A percentile compares a stretch with the other conserved stretches of the same genome.
Evolutionary conservation across 1,140 invertebrate genomes (phyloP).

Genomic region (Dryas iulia): DNA sequence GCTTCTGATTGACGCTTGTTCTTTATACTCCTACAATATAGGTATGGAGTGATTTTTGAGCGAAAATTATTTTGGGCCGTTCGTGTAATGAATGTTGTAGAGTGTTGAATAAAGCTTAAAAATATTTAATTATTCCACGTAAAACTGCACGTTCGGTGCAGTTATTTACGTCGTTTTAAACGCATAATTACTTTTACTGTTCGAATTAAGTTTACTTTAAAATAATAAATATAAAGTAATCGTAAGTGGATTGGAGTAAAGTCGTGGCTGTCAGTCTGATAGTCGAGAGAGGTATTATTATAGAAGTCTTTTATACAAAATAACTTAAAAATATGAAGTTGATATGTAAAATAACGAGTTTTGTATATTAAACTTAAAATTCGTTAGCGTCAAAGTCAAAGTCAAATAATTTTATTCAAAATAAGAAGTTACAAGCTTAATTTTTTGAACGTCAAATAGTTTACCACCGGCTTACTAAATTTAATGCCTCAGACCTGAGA

Average conservation of each 20-base stretch:
- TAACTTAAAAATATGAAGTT: too few relatives aligned
- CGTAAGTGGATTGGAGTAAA: background rate
- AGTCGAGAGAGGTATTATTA: background rate
- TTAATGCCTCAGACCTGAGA: too few relatives aligned
- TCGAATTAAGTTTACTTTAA: background rate
- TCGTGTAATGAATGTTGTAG: slow-evolving; percentile 1
- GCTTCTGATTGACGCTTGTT: background rate
- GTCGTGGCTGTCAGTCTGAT: background rate
- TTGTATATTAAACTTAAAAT: too few relatives aligned
- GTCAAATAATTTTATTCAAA: too few relatives aligned
- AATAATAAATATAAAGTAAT: background rate
- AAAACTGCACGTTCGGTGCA: background rate
- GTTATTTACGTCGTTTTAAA: slow-evolving; percentile 3
- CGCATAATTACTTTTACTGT: background rate
- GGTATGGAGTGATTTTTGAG: background rate
- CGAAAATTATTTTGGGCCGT: background rate
- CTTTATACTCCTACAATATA: background rate
- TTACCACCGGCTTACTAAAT: too few relatives aligned
- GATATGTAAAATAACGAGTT: too few relatives aligned
- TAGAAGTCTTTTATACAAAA: too few relatives aligned
- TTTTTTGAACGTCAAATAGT: too few relatives aligned
- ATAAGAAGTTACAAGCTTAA: too few relatives aligned
- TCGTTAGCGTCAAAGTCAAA: too few relatives aligned
- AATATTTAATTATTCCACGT: slow-evolving; percentile 5
- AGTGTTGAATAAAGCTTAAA: background rate